phyloP scores from a whole-genome alignment of 1,140 invertebrate genomes.

The Idris sp. region DNA sequence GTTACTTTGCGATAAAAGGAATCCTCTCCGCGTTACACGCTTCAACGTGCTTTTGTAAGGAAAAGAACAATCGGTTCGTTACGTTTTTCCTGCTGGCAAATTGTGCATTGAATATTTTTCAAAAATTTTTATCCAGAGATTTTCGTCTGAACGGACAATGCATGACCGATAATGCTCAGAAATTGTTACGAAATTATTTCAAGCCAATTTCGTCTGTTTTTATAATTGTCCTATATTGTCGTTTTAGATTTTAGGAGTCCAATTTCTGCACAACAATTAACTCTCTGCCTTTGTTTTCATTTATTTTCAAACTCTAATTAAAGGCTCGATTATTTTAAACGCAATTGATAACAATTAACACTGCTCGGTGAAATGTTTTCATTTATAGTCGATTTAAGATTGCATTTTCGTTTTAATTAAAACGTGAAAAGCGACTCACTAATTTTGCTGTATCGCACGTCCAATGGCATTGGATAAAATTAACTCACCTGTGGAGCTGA shows the following conservation, averaged over 20 bases:
- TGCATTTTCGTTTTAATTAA: conserved; percentile 35
- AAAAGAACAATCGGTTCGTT: conserved; percentile 64
- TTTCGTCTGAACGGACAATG: conserved; percentile 39
- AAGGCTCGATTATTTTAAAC: conserved; percentile 21
- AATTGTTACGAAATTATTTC: conserved; percentile 29
- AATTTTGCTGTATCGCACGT: conserved; percentile 33
- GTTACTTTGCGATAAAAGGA: conserved; percentile 60
- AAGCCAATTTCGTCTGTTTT: conserved; percentile 33
- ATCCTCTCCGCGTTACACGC: conserved; percentile 46
- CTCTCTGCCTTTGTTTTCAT: conserved; percentile 11
- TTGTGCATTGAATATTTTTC: conserved; percentile 58
- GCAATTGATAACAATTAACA: conserved; percentile 34
- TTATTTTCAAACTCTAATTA: conserved; percentile 23
- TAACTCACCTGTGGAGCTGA: conserved; percentile 44
- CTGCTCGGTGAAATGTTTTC: conserved; percentile 1
- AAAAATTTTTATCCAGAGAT: conserved; percentile 27
- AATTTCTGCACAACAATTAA: too few species aligned
- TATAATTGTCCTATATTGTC: conserved; percentile 25
- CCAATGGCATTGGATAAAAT: conserved; percentile 23
- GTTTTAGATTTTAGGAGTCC: too few species aligned
- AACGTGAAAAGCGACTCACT: conserved; percentile 39
- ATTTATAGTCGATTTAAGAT: conserved; percentile 27
- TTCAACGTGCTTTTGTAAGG: conserved; percentile 44
- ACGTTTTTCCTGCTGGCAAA: conserved; percentile 44
- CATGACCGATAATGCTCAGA: conserved; percentile 29